phyloP scores from a whole-genome alignment of 2,113 vertebrate species.

The Psophia crepitans region DNA sequence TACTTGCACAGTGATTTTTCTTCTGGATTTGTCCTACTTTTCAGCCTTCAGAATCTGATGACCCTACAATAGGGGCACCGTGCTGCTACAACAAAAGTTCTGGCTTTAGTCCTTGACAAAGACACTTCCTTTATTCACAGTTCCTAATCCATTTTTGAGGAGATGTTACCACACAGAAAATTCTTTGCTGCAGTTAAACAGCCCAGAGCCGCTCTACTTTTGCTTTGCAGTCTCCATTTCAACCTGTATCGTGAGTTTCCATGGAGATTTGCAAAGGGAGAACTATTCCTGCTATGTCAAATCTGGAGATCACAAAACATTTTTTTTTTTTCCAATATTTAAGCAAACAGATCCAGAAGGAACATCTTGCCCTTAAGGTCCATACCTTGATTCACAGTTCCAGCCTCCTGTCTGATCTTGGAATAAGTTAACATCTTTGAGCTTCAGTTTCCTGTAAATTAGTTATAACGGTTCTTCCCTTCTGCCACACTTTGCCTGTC shows the following conservation, averaged over 20 bases:
- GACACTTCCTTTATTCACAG: not conserved
- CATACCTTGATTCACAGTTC: not conserved
- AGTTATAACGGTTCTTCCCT: not conserved
- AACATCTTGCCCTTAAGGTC: not conserved
- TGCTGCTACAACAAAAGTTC: not conserved
- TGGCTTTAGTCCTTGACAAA: not conserved
- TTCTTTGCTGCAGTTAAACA: not conserved
- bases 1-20: not conserved
- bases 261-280: constrained; percentile 16
- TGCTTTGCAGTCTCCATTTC: not conserved
- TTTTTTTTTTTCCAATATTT: not conserved
- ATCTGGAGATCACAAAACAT: constrained; percentile 3
- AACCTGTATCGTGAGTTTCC: not conserved
- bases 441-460: constrained; percentile 9
- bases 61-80: not conserved
- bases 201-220: not conserved
- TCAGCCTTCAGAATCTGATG: not conserved
- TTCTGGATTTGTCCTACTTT: not conserved
- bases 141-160: not conserved
- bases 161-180: not conserved
- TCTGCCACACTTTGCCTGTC: not conserved
- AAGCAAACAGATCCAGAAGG: constrained; percentile 30
- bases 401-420: not conserved
- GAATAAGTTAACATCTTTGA: not conserved
- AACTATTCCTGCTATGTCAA: not conserved